phyloP scores from a whole-genome alignment of 2,797 vertebrate genomes.

The Nyctalus aviator region DNA sequence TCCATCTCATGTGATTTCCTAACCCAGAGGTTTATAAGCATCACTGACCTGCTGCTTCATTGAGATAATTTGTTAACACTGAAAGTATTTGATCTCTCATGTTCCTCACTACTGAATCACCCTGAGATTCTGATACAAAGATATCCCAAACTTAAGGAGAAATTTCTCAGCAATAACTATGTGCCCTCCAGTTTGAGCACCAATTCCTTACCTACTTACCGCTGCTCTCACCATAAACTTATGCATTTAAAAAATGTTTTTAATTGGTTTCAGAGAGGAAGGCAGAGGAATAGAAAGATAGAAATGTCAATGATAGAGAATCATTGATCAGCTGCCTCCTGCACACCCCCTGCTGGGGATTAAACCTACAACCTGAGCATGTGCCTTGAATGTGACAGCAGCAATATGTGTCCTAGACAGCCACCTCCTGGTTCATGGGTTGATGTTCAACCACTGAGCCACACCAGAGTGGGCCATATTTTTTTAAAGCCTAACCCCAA shows the following conservation, averaged over 20 bases:
- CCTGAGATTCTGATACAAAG: neutral
- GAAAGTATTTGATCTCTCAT: neutral
- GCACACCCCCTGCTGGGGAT: neutral
- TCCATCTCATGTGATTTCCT: neutral
- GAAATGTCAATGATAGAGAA: neutral
- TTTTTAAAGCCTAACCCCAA: too few species aligned
- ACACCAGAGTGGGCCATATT: too few species aligned
- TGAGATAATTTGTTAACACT: neutral
- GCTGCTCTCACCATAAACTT: neutral
- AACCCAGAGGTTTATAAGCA: neutral
- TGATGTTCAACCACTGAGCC: neutral
- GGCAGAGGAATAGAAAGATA: neutral
- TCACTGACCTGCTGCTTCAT: neutral
- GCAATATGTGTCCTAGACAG: too few species aligned
- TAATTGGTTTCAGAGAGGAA: neutral
- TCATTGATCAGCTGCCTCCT: neutral
- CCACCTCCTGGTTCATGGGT: neutral
- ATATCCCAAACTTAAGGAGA: neutral
- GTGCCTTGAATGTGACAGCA: neutral
- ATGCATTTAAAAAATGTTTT: neutral
- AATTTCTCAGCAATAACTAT: neutral
- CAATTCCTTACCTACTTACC: neutral
- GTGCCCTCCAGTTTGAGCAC: accelerated
- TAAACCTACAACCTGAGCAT: neutral
- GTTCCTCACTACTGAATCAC: neutral